Base-by-base conservation (phyloP, 2,888 invertebrate species). In the Drosophila picticornis region DNA sequence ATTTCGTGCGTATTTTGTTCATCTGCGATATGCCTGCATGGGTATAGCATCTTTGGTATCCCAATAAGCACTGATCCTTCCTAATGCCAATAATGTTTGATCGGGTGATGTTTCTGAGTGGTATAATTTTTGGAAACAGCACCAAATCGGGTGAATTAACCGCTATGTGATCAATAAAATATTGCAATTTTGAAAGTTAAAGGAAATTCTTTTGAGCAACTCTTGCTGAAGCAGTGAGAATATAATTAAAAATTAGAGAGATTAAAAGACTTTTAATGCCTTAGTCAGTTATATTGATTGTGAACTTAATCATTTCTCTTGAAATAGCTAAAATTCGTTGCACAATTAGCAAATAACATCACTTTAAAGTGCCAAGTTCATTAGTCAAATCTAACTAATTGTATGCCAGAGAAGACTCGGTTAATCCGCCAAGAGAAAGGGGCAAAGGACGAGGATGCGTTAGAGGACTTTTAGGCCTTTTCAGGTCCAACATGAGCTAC, bases 301-400 rank as follows among this genome's bases (percentile, higher is more conserved):
- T 43, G 40, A 4, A n/a, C 0, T 16, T 34, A 11, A 11, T 34
- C 13, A 13, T 32, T 34, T 13, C 11, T 13, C 13, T 36, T 16
- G 16, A 16, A 36, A 36, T 40, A 5, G 40, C 2, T 11, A 22
- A 7, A 13, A 43, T 22, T 19, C 38, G 9, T 19, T 7, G 19
- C 2, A 38, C 38, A 6, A 9, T n/a, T 40, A 2, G 40, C 19
- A 36, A 55, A 36, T 27, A 55, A 27, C 25, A 40, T 56, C 56
- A 38, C n/a, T 29, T 38, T 11, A n/a, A 38, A 63, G 58, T 53
- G 53, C 22, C 55, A 65, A 32, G 59, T 77, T 69, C 73, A 77
- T 79, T 81, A 81, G 68, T 81, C 68, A 77, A 81, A 72, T 77
- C 76, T 64, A 77, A 80, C 63, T 36, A 71, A 52, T 58, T 64